Percentiles rank a stretch among this genome's conserved stretches.
phyloP scores from a whole-genome alignment of 37 sponge, comb jelly and placozoan species.

The Crambe crambe region DNA sequence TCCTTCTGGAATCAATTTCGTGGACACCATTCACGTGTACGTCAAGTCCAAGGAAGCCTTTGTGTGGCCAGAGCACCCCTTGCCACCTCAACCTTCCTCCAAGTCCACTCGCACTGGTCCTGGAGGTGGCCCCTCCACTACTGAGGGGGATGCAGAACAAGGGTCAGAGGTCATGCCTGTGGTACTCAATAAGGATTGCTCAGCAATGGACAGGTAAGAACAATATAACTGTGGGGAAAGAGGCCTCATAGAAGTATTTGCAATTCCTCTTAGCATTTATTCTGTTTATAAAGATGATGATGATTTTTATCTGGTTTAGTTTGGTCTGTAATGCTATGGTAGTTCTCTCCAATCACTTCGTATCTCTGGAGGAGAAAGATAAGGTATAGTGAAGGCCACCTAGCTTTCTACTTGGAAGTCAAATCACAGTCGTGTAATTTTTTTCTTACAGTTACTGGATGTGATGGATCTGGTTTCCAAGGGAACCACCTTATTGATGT shows the following conservation, averaged over 20 bases:
- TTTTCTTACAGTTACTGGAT: slow-evolving; percentile 1
- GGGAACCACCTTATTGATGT: slow-evolving; percentile 51
- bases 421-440: neutral
- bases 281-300: neutral
- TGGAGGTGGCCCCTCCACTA: neutral
- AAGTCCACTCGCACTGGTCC: neutral
- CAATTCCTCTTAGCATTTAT: neutral
- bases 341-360: slow-evolving; percentile 62
- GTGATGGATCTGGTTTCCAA: slow-evolving; percentile 28
- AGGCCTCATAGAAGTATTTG: neutral
- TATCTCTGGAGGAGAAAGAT: slow-evolving; percentile 14
- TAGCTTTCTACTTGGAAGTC: neutral
- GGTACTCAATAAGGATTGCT: slow-evolving; percentile 1
- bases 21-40: slow-evolving; percentile 75
- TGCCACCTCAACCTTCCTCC: slow-evolving; percentile 6
- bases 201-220: slow-evolving; percentile 18
- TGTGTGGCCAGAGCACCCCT: slow-evolving; percentile 75
- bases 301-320: slow-evolving; percentile 17
- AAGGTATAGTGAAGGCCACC: neutral
- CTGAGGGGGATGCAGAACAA: slow-evolving; percentile 17
- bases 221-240: neutral
- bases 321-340: slow-evolving; percentile 59
- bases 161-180: neutral
- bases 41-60: slow-evolving; percentile 65
- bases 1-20: slow-evolving; percentile 72